Base-by-base conservation (phyloP, 1,140 invertebrate species). In the Drosophila punjabiensis region DNA sequence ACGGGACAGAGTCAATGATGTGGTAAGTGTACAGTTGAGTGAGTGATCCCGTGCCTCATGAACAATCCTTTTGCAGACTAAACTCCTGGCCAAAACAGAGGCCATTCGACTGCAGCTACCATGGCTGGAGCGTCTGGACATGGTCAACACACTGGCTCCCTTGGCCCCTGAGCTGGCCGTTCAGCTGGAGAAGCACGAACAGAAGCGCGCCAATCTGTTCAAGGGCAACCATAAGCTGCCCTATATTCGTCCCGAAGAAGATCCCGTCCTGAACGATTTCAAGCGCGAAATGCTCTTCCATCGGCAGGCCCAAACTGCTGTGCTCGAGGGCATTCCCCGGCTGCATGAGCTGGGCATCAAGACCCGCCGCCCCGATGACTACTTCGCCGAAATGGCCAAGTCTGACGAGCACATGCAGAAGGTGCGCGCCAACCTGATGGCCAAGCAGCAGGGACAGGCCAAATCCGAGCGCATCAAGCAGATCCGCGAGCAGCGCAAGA, bases 351-450 rank as follows among this genome's bases (percentile, higher is more conserved):
- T 98, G 5, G 95, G 95, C 28, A 94, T 99, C 43, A 94, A 95
- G 1, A 99, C 98, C 1, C 96, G 95, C 89, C 95, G 95, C 65
- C 99, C 99, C 0, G 96, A 98, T 35, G 99, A 99, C 94, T 99
- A 99, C 94, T 99, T 99, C 94, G 99, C 99, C 1, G 97, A 99
- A 95, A 99, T 99, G 99, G 98, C 98, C 4, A 99, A 99, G 93
- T 95, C 97, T 55, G 99, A 99, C 94, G 95, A 96, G 45, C 99
- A 99, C 79, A 99, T 99, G 99, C 97, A 99, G 90, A 99, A 98
- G 93, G 96, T 99, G 0, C 95, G 98, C 55, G 95, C 96, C 88
- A 96, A 96, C 87, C 92, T 99, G 2, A 94, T 98, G 93, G 95
- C 97, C 50, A 98, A 98, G 92, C 96, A 99, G 90, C 94, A 95